Evolutionary conservation across 2,797 vertebrate genomes (phyloP), one percentile per base, ranked within the genome.

Genomic region (Meda fulgida): DNA sequence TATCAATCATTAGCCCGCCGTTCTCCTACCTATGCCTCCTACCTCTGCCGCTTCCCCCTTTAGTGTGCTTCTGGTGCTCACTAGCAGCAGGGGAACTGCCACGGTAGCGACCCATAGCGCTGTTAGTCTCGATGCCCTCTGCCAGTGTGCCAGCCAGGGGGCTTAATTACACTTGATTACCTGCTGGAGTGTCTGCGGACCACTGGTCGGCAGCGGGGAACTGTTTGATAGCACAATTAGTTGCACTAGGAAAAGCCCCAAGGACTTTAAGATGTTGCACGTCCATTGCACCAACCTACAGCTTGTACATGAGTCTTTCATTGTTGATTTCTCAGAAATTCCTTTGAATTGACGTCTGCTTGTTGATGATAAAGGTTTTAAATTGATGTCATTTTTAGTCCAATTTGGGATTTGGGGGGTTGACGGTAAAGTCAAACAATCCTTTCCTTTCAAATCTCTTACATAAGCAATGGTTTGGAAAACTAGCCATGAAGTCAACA

Each of bases 121-220:
- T 87, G 83, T 88, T 78, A 85, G 77, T 67, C 78, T 81, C 31
- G 43, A 66, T 75, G 76, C 69, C 78, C 83, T 80, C 34, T 69
- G 58, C 84, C 60, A 43, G 71, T 38, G 73, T 82, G 80, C 75
- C 69, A 87, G 67, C 38, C 80, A 83, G 73, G 51, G 69, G 67
- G 79, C 53, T 85, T 89, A 87, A 89, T 89, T 89, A 89, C 26
- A 38, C 85, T 86, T 87, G 87, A 90, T 90, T 88, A 90, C 82
- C 88, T 88, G 87, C 88, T 87, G 85, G 84, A 85, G 19, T 84
- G 70, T 77, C 53, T 51, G 16, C 7, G 19, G 65, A 78, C 71
- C 78, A 60, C 80, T 29, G 63, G 81, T 67, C 29, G 40, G 76
- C 67, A 43, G 53, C n/a, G 10, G 65, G 73, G 48, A 84, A 84